A percentile compares a stretch with the other conserved stretches of the same genome.
Conservation (phyloP, 2,113 vertebrate genomes). For the Mystacornis crossleyi region DNA sequence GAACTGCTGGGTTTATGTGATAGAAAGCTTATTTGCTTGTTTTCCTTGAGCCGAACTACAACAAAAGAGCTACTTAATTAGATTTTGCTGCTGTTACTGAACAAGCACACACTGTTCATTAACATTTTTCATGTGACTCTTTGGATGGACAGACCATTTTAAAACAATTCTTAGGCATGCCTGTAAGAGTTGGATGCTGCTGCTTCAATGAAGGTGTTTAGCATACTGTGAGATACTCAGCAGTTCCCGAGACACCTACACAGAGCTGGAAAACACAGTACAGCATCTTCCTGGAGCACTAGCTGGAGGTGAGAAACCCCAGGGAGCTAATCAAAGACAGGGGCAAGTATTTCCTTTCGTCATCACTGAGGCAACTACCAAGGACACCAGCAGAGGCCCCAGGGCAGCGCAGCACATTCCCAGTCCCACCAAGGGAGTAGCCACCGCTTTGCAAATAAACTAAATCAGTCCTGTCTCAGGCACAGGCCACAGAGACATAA, state of each 20-base stretch:
- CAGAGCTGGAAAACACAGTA: neutral
- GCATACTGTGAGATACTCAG: neutral
- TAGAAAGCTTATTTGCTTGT: neutral
- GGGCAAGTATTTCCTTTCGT: neutral
- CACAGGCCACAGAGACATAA: accelerated
- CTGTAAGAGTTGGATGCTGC: neutral
- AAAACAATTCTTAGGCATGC: neutral
- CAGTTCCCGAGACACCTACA: neutral
- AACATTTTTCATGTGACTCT: neutral
- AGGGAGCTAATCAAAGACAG: neutral
- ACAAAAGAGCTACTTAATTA: constrained; percentile 1
- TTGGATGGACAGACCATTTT: neutral
- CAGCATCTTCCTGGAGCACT: neutral
- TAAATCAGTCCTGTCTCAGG: neutral
- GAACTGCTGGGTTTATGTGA: neutral
- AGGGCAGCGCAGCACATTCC: neutral
- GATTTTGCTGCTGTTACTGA: neutral
- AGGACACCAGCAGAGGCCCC: neutral
- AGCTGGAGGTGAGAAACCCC: neutral
- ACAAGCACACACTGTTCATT: neutral
- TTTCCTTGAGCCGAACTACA: neutral
- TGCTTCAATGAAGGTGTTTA: neutral
- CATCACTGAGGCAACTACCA: neutral
- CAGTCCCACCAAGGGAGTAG: neutral
- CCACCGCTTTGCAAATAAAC: neutral